Evolutionary conservation across 2,888 invertebrate genomes (phyloP), one percentile per base, ranked within the genome.

Genomic region (Euzophera pinguis): DNA sequence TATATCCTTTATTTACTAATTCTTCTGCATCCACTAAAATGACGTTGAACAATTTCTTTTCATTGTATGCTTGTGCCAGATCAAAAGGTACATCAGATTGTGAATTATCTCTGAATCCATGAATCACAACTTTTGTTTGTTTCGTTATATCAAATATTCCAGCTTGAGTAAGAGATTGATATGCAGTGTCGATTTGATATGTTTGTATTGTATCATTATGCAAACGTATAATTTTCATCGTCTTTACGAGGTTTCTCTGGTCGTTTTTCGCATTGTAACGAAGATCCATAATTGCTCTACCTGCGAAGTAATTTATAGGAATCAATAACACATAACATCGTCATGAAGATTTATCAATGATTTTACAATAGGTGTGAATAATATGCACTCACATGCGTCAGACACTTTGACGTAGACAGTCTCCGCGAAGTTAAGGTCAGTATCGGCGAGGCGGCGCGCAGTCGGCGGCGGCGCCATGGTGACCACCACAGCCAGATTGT

Each of bases 71-170:
- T 58, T 78, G 69, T 2, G 88, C 90, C 52, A 91, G 72, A 53
- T 83, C 80, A 54, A 73, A 61, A 0, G 91, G 89, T 17, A 90
- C 78, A 37, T 78, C 67, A 6, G 90, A 90, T 60, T 83, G 82
- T 14, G 90, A 80, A 60, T 75, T 83, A 56, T 91, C 91, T 66
- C 79, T 86, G 55, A 78, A 91, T 49, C 91, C 91, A 58, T 91
- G 91, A 54, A 91, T 86, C 35, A 90, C 73, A 54, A 91, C 68
- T 74, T 90, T 90, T 6, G 88, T 88, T 65, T 90, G 84, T 64
- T 79, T 88, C 1, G 81, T 81, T 53, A 90, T 88, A 60, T 90
- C 89, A 54, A 82, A 90, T 55, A 77, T 62, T 1, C 70, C 63
- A 0, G 82, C 78, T 52, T 80, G 77, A 1, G 76, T 82, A 4